These are phyloP conservation scores for Tragelaphus eurycerus DNA, from an alignment of 2,797 vertebrate species.

Conservation along the genomic window DNA sequence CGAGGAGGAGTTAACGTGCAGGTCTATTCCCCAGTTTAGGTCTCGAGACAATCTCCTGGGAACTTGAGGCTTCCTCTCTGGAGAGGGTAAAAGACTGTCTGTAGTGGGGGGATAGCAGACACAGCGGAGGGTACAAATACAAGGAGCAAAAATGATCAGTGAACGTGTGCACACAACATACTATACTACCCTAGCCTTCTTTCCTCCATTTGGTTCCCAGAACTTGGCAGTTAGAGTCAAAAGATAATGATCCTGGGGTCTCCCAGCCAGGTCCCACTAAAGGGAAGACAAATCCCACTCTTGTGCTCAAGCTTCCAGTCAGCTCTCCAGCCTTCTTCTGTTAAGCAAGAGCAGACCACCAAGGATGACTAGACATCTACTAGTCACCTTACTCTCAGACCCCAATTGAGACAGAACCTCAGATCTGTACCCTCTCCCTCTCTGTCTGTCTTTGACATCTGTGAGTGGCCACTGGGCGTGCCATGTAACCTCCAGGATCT, in stretches of 20 bases:
- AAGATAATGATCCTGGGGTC: neutral
- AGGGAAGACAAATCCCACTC: neutral
- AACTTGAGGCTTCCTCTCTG: no score
- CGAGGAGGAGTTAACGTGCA: neutral
- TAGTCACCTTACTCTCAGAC: neutral
- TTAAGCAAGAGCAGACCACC: neutral
- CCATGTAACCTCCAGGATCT: neutral
- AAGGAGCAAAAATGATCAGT: neutral
- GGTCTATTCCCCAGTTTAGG: neutral
- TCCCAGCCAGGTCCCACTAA: neutral
- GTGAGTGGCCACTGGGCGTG: neutral
- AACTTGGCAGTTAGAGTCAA: neutral
- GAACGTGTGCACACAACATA: neutral
- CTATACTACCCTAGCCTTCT: neutral
- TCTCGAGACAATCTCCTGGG: neutral
- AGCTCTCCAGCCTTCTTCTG: neutral
- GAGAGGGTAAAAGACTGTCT: neutral
- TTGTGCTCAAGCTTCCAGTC: neutral
- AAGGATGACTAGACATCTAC: neutral
- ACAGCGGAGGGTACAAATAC: neutral
- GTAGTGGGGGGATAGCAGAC: neutral
- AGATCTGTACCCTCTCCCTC: neutral
- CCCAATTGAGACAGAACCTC: neutral
- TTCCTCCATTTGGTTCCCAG: neutral
- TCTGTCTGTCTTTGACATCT: neutral